Percentiles rank a stretch among this genome's conserved stretches.
Conservation (phyloP, 2,797 vertebrate genomes). For the Geotrypetes seraphini region DNA sequence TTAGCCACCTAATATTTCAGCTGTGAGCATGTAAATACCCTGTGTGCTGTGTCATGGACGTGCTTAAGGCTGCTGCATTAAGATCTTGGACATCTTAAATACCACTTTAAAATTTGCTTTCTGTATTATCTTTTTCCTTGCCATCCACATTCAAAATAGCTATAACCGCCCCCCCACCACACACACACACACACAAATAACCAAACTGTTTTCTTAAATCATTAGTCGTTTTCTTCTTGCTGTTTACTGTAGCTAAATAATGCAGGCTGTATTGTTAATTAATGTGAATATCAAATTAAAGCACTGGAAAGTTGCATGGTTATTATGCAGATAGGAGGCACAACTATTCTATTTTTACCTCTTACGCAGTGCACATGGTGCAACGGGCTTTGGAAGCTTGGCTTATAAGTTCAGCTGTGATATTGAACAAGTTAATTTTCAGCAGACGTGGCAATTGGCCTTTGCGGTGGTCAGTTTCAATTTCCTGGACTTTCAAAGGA, state of each 20-base stretch:
- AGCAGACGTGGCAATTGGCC: constrained; percentile 62
- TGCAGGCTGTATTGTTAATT: constrained; percentile 76
- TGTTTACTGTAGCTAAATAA: constrained; percentile 66
- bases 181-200: no score
- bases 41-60: constrained; percentile 51
- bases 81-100: constrained; percentile 41
- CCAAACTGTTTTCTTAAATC: no score
- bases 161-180: no score
- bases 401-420: constrained; percentile 55
- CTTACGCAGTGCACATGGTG: constrained; percentile 47
- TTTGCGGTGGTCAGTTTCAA: constrained; percentile 73
- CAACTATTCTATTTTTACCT: constrained; percentile 70
- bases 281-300: constrained; percentile 75
- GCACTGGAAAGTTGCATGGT: constrained; percentile 63
- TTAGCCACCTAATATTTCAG: constrained; percentile 60
- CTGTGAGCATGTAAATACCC: constrained; percentile 65
- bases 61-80: constrained; percentile 49
- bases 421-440: constrained; percentile 66
- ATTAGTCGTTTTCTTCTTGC: constrained; percentile 56
- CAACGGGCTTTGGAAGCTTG: constrained; percentile 47
- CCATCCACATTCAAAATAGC: constrained; percentile 47
- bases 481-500: constrained; percentile 50
- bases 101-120: constrained; percentile 54
- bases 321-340: constrained; percentile 68
- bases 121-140: constrained; percentile 43